Evolutionary conservation across 1,140 invertebrate genomes (phyloP), one percentile per base, ranked within the genome.

Genomic region (Drosophila oshimai): DNA sequence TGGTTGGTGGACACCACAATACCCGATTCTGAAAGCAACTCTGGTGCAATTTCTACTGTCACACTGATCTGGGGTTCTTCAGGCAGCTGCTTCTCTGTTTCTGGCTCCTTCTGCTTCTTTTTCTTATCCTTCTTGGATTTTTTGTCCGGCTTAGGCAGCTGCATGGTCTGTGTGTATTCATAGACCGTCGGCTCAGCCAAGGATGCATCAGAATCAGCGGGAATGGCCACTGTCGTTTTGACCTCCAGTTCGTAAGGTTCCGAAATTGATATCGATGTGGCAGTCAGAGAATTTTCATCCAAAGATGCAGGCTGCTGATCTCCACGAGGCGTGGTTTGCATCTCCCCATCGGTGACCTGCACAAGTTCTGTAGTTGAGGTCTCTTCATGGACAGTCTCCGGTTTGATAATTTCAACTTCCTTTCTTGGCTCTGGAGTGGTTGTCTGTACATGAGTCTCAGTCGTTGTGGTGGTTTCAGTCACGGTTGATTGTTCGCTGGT

Each of bases 181-280:
- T 77, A 89, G 4, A 91, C 45, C 4, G 77, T 70, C 1, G 89
- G 89, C 28, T 90, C 89, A 2, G 39, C 55, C 9, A 74, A 7
- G 2, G 89, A 89, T 12, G 54, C 29, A 46, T 91, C 91, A 2
- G 74, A 89, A 33, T 93, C 92, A 0, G 88, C 65, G 3, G 93
- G 93, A 67, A 94, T 92, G 13, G 92, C 92, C 29, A 94, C 92
- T 65, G 93, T 92, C n/a, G 94, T 93, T 74, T 92, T 89, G 17
- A 94, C 92, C 67, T 94, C 93, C 4, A 94, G 89, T 89, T 94
- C 93, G 60, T 93, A 94, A 3, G 93, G 93, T 69, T 94, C 94
- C 47, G 93, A 93, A 4, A 72, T 36, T 4, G 47, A 92, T 89
- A 72, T 55, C 4, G 47, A 92, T 89, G 92, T 93, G 15, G 79